phyloP scores from a whole-genome alignment of 2,113 vertebrate genomes.

The Oncorhynchus clarkii region DNA sequence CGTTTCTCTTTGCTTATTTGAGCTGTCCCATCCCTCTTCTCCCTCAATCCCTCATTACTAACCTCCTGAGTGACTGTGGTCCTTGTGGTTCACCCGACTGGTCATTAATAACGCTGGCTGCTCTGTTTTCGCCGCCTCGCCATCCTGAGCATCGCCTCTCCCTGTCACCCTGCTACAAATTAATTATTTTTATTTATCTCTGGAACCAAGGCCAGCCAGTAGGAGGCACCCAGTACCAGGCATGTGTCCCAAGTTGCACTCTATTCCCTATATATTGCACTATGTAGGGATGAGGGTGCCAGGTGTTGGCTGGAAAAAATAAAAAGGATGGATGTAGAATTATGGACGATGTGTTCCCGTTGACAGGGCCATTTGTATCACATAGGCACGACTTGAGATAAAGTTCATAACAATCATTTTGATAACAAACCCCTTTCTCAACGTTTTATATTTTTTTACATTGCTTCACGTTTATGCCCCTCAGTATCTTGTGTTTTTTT shows the following conservation, averaged over 20 bases:
- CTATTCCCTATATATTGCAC: too few species aligned
- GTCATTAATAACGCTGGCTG: slow-evolving; percentile 65
- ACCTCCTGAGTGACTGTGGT: slow-evolving; percentile 61
- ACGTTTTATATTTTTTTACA: too few species aligned
- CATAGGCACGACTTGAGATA: slow-evolving; percentile 52
- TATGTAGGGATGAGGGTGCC: too few species aligned
- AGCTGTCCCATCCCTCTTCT: slow-evolving; percentile 25
- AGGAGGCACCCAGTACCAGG: background rate
- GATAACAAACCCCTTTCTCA: slow-evolving; percentile 27
- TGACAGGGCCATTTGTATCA: slow-evolving; percentile 68
- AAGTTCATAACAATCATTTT: slow-evolving; percentile 61
- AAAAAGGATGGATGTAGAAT: slow-evolving; percentile 58
- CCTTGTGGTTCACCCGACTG: slow-evolving; percentile 63
- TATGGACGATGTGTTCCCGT: slow-evolving; percentile 60
- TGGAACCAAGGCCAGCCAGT: slow-evolving; percentile 61
- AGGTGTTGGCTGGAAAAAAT: slow-evolving; percentile 56
- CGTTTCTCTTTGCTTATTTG: too few species aligned
- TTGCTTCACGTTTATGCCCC: too few species aligned
- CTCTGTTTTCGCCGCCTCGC: slow-evolving; percentile 52
- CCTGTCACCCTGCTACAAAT: slow-evolving; percentile 71
- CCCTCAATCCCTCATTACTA: slow-evolving; percentile 18
- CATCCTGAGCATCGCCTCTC: slow-evolving; percentile 61
- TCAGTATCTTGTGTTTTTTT: background rate
- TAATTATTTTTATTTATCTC: slow-evolving; percentile 75
- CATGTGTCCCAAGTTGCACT: too few species aligned